Percentiles rank a stretch among this genome's conserved stretches.
These are phyloP conservation scores for Psittacula derbiana DNA, from an alignment of 2,797 vertebrate species.

Conservation along the genomic window DNA sequence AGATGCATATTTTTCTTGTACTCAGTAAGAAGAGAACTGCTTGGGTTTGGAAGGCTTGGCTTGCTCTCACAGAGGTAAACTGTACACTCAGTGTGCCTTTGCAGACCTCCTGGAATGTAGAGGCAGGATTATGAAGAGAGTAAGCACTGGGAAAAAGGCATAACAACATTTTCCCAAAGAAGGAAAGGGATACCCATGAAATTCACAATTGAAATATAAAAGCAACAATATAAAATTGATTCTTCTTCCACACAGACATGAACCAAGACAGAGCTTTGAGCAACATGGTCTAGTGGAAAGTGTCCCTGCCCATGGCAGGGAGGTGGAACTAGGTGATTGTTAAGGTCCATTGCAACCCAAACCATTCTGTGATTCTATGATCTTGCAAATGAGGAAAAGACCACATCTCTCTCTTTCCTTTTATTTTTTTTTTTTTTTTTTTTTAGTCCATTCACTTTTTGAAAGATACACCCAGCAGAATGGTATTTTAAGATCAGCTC, in stretches of 20 bases:
- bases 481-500: not conserved
- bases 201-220: not conserved
- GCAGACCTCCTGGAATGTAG: not conserved
- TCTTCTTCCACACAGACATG: not conserved
- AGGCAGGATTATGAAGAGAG: not conserved
- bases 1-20: not conserved
- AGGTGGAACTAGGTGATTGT: not conserved
- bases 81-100: not conserved
- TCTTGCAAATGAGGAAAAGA: not conserved
- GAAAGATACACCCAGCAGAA: not conserved
- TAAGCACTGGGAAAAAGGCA: not conserved
- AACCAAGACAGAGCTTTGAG: not conserved
- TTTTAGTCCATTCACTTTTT: not conserved
- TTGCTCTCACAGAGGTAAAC: not conserved
- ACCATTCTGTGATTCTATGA: not conserved
- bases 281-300: not conserved
- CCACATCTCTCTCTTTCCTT: not conserved
- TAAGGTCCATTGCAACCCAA: not conserved
- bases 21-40: not conserved
- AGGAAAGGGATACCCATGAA: not conserved
- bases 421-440: not conserved
- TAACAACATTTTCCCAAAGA: not conserved
- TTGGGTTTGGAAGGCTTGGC: not conserved
- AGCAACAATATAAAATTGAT: not conserved
- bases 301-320: not conserved